Base-by-base conservation (phyloP, 2,113 vertebrate genomes). In the Pomatorhinus ruficollis region DNA sequence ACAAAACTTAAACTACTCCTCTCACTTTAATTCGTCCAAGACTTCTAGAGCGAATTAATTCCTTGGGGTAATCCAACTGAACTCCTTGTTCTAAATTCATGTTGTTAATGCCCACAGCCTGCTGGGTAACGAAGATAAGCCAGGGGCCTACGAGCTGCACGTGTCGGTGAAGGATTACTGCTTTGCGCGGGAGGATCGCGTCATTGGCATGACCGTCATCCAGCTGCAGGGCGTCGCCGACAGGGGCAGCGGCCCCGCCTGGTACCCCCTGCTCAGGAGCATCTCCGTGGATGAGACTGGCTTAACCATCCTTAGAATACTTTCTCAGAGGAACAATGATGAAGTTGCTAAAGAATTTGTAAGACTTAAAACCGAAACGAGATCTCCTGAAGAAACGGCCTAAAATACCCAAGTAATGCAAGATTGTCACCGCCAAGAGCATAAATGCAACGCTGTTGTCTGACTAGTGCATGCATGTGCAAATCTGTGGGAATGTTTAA, bases 301-400 rank as follows among this genome's bases (percentile, higher is more conserved):
- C 24, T 88, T 99, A 68, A 99, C 99, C n/a, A 99, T 99, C 96
- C 98, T 99, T 40, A 98, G 99, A 96, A 99, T 99, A 97, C 99
- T 99, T 79, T 99, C 99, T 56, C 99, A 99, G 98, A 99, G 99
- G 97, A 99, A 98, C 98, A 98, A 98, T 2, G 99, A 99, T 12
- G 99, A 99, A 81, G 99, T 99, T 59, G 99, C 99, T 96, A 99
- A 99, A 95, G 99, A 99, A 97, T 99, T 99, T 95, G 99, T 99
- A 45, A 99, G 99, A 52, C 99, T 99, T 75, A 99, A 99, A 97
- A 99, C 98, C 9, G 99, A 99, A 96, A 98, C 98, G 1, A 98
- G 99, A 69, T 99, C 99, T 31, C 24, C 96, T 7, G 99, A 99
- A 95, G 99, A 99, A 95, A 98, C 90, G 14, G 97, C 98, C 49